Evolutionary conservation across 2,113 vertebrate species (phyloP).

Genomic region (Passer montanus): DNA sequence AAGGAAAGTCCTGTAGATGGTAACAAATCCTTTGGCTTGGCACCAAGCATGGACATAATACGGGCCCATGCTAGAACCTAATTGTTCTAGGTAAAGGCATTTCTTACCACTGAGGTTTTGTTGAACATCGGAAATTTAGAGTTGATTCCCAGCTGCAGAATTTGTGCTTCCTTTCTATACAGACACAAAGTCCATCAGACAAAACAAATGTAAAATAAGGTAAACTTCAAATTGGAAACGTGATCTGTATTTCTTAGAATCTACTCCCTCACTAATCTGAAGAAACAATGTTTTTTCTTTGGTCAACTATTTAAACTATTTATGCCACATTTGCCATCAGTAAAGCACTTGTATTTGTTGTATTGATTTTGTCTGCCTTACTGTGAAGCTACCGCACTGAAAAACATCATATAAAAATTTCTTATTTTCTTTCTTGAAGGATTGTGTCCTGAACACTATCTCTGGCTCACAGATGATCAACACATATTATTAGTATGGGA

Average conservation of each 20-base stretch:
- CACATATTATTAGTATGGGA: not conserved
- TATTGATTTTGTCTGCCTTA: not conserved
- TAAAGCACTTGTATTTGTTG: not conserved
- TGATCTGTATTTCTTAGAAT: not conserved
- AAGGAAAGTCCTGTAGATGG: not conserved
- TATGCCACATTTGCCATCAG: not conserved
- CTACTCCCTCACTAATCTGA: not conserved
- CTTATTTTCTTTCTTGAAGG: not conserved
- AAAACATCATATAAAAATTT: not conserved
- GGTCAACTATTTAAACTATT: not conserved
- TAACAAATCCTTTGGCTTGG: not conserved
- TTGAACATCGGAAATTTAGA: not conserved
- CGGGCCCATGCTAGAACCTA: not conserved
- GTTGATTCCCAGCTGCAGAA: not conserved
- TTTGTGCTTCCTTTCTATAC: not conserved
- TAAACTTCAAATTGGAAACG: not conserved
- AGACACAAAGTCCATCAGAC: not conserved
- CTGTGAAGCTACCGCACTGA: not conserved
- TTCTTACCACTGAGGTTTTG: not conserved
- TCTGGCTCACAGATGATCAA: not conserved
- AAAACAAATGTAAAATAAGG: not conserved
- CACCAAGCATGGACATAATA: rapidly evolving
- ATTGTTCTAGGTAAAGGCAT: not conserved
- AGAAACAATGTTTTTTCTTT: not conserved
- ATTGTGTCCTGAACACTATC: not conserved